Evolutionary conservation across 2,888 invertebrate genomes (phyloP), one percentile per base, ranked within the genome.

Genomic region (Hypomecis atomaria): DNA sequence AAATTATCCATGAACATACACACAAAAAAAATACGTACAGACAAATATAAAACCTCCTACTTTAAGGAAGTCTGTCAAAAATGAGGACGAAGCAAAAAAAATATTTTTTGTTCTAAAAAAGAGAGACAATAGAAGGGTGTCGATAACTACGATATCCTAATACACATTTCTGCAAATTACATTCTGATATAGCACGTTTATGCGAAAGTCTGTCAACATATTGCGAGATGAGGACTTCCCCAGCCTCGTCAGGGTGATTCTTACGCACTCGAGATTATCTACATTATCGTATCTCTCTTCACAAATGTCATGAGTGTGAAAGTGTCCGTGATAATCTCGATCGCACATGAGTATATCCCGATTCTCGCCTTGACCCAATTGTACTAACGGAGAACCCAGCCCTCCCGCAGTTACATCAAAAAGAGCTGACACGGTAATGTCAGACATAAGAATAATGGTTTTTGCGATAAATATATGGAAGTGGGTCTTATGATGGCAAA

Each of bases 301-400:
- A 8, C 3, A 49, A n/a, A 11, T 38, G 8, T 13, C 13, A 11
- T 13, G 13, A 11, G 38, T 13, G 38, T 38, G 37, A 50, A 5
- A 50, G 38, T 9, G 37, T 38, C 9, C 9, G 38, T 8, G 4
- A 10, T 5, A 38, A 38, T 38, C 37, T 38, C 37, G 50, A 38
- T 0, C 13, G 37, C 48, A 36, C 36, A 33, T 34, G 38, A 38
- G 13, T n/a, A 42, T 34, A 1, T 9, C 6, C 49, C 34, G 9
- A 4, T 6, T 56, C 9, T 63, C 47, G 64, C 60, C 65, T 65
- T 65, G 65, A 65, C 66, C 66, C 59, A 69, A 58, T 63, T 69
- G 62, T 62, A 56, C 44, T 54, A 50, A 48, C 54, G 53, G 58
- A 63, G 59, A 55, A 58, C 36, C 56, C 50, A 42, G 45, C 53